Evolutionary conservation across 2,888 invertebrate species (phyloP).

Genomic region (Eupithecia subfuscata): DNA sequence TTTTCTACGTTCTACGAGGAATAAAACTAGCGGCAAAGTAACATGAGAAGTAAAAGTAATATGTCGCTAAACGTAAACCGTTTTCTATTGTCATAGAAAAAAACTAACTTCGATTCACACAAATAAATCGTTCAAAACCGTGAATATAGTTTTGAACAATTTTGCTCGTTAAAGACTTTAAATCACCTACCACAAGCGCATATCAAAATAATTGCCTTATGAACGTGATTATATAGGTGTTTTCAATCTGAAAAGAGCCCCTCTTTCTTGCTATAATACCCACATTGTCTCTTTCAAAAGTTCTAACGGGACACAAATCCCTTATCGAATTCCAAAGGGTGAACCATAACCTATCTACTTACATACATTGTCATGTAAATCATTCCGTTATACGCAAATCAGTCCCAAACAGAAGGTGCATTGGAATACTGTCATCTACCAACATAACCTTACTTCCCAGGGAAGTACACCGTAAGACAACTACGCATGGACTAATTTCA

Average conservation of each 20-base stretch:
- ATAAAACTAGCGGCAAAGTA: no score
- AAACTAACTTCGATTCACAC: no score
- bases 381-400: conserved; percentile 58
- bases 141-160: no score
- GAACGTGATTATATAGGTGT: background rate
- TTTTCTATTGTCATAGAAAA: no score
- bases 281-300: background rate
- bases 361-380: conserved; percentile 50
- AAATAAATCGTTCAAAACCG: no score
- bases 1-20: no score
- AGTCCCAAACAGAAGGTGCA: conserved; percentile 48
- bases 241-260: background rate
- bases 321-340: conserved; percentile 22
- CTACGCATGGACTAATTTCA: conserved; percentile 2
- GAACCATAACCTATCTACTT: conserved; percentile 25
- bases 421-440: conserved; percentile 37
- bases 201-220: background rate
- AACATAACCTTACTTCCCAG: conserved; percentile 35
- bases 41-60: no score
- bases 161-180: no score
- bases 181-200: no score
- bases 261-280: background rate
- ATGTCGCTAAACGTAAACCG: no score
- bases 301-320: conserved; percentile 17
- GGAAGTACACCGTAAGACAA: conserved; percentile 25